Evolutionary conservation across 2,888 invertebrate genomes (phyloP).

Genomic region (Drosophila demipolita): DNA sequence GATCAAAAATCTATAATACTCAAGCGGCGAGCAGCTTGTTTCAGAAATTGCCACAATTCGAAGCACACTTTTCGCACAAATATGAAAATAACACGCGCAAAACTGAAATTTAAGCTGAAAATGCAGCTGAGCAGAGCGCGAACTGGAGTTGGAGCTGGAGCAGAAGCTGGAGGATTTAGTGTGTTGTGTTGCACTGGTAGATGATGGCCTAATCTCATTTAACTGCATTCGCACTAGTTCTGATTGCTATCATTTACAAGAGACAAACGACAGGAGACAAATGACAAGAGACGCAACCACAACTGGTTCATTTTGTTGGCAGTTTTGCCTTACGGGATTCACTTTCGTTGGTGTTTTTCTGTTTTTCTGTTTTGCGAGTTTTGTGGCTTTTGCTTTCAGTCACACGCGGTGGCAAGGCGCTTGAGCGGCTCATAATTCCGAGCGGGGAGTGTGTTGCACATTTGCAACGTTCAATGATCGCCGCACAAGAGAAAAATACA

Average conservation of each 20-base stretch:
- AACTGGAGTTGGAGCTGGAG: neutral
- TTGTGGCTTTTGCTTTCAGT: slow-evolving; percentile 67
- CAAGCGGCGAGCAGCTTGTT: slow-evolving; percentile 35
- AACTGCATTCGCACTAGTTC: slow-evolving; percentile 75
- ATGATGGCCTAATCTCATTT: slow-evolving; percentile 56
- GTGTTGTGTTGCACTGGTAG: slow-evolving; percentile 5
- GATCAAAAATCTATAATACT: slow-evolving; percentile 39
- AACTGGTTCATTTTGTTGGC: slow-evolving; percentile 34
- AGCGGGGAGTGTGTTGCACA: slow-evolving; percentile 45
- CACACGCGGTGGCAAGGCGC: slow-evolving; percentile 55
- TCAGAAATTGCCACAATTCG: slow-evolving; percentile 55
- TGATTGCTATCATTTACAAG: slow-evolving; percentile 73
- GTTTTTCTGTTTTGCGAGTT: slow-evolving; percentile 9
- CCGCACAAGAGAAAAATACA: neutral
- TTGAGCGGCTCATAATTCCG: slow-evolving; percentile 54
- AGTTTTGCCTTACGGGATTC: slow-evolving; percentile 61
- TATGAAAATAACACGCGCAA: slow-evolving; percentile 63
- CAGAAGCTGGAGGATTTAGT: neutral
- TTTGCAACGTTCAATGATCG: slow-evolving; percentile 51
- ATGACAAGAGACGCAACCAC: slow-evolving; percentile 10
- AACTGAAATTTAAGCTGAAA: neutral
- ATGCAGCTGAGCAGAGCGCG: neutral
- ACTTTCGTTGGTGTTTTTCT: slow-evolving; percentile 59
- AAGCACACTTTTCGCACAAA: slow-evolving; percentile 56
- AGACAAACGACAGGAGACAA: neutral